These are phyloP conservation scores for Sylvietta virens DNA, from an alignment of 2,113 vertebrate genomes.

Conservation along the genomic window DNA sequence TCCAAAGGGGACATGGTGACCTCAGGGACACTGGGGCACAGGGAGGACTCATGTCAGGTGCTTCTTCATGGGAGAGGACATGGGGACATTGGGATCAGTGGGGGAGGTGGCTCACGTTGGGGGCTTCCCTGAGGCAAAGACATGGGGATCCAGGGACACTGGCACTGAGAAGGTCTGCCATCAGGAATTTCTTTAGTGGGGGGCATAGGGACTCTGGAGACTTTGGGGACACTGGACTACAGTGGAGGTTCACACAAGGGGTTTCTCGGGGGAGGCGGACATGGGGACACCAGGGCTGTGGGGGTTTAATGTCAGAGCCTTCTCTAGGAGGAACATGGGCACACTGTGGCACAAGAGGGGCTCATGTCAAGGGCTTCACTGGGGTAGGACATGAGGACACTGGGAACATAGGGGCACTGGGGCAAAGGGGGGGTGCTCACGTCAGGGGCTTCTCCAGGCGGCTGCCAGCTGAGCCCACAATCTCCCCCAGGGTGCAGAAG, in stretches of 20 bases:
- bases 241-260: not conserved
- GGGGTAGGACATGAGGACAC: not conserved
- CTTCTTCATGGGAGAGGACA: not conserved
- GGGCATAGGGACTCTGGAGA: not conserved
- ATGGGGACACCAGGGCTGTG: not conserved
- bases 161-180: too few species aligned
- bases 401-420: not conserved
- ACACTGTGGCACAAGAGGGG: not conserved
- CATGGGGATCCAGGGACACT: not conserved
- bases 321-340: not conserved
- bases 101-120: not conserved
- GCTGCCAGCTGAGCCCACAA: slow-evolving; percentile 90
- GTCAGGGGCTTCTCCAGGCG: slow-evolving; percentile 90
- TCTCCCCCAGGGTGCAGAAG: slow-evolving; percentile 94
- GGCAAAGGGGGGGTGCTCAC: slow-evolving; percentile 67
- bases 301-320: not conserved
- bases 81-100: not conserved
- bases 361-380: not conserved
- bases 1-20: not conserved
- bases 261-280: not conserved
- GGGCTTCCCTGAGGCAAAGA: not conserved
- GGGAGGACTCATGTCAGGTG: not conserved
- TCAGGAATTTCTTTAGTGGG: not conserved
- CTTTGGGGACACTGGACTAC: not conserved
- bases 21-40: not conserved